Base-by-base conservation (phyloP, 2,888 invertebrate genomes). In the Ectemnius continuus region DNA sequence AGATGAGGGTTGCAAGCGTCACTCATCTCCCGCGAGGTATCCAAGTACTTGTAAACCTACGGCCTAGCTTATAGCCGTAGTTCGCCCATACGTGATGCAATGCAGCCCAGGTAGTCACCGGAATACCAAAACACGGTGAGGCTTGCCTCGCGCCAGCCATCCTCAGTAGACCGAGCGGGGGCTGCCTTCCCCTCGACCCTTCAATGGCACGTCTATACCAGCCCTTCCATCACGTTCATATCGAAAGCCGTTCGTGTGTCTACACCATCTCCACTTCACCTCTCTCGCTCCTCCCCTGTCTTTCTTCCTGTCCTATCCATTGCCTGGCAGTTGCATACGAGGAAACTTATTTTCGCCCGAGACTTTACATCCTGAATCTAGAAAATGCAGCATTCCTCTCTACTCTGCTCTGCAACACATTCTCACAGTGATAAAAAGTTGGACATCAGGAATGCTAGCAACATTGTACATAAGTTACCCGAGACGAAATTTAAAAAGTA, bases 81-180 rank as follows among this genome's bases (percentile, higher is more conserved):
- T 71, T 78, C 84, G 71, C 81, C 36, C 79, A 86, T 85, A 87
- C 87, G 87, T 87, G 87, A 87, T 84, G 86, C 86, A 85, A 87
- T 87, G 87, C 84, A 81, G 81, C 82, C 72, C 62, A 70, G 70
- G 78, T 79, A 85, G 83, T 83, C 87, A 74, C 75, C 76, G 57
- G 87, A 87, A 87, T 87, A 87, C 86, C 76, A 85, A 87, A 87
- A 75, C 79, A 82, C 75, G 68, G 69, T 60, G 48, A 26, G 59
- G 23, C 48, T 65, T 71, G 73, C n/a, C 14, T 47, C 65, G 62
- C 16, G 46, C 52, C 63, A 61, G 68, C 65, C 64, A 52, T 47
- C 26, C 61, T 57, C 71, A 63, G 18, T 28, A 73, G 73, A 70
- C 76, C 62, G 59, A 73, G 67, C 72, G 76, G 72, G 59, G 74